Evolutionary conservation across 2,797 vertebrate species (phyloP).

Genomic region (Ctenochaetus hawaiiensis): DNA sequence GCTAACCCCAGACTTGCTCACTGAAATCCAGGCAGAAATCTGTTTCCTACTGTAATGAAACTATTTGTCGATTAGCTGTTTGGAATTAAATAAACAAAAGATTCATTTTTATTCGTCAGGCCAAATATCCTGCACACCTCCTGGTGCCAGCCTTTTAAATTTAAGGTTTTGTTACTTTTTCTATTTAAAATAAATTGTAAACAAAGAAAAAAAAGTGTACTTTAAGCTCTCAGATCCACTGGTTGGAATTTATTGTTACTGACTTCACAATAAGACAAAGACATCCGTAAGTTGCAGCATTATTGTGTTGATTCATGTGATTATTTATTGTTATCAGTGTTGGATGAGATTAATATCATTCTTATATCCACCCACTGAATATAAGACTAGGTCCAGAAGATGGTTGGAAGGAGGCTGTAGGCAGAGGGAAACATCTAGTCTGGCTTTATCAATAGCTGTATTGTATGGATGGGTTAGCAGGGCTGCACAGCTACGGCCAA

Average conservation of each 20-base stretch:
- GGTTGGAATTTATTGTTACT: not conserved
- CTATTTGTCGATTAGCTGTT: not conserved
- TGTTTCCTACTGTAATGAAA: not conserved
- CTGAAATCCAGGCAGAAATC: slow-evolving; percentile 24
- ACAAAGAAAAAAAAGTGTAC: not conserved
- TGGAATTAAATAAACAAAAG: not conserved
- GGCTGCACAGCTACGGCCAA: too few species aligned
- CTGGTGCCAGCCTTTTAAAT: not conserved
- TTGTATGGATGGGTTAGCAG: too few species aligned
- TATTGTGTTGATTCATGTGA: too few species aligned
- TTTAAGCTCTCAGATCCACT: not conserved
- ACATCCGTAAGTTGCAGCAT: too few species aligned
- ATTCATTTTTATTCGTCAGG: not conserved
- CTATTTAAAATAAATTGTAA: not conserved
- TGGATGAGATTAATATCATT: too few species aligned
- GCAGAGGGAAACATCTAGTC: too few species aligned
- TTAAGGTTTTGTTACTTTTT: not conserved
- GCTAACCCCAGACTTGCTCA: slow-evolving; percentile 43
- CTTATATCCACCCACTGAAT: too few species aligned
- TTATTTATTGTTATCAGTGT: too few species aligned
- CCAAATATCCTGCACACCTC: not conserved
- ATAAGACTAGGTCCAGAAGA: too few species aligned
- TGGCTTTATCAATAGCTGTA: too few species aligned
- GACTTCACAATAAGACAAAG: too few species aligned
- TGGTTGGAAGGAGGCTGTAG: too few species aligned